Conservation (phyloP, 92 coral and sea anemone species). For the Pocillopora grandis region DNA sequence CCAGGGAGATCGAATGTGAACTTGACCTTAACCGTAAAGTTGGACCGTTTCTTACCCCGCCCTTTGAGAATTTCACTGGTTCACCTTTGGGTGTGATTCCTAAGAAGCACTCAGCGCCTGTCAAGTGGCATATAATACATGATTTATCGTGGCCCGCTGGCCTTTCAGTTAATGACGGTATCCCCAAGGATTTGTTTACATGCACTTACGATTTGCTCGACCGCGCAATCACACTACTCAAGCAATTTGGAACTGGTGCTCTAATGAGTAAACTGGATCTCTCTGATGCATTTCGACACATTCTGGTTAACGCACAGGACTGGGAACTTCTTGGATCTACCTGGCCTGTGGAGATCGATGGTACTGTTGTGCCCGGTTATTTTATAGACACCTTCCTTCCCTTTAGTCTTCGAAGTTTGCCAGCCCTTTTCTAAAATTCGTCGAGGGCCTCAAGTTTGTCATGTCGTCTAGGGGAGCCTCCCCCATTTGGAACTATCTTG, state of each 20-base stretch:
- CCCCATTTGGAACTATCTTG: conserved; percentile 42
- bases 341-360: conserved; percentile 13
- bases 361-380: conserved; percentile 42
- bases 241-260: conserved; percentile 27
- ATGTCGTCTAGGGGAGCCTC: conserved; percentile 3
- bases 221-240: conserved; percentile 33
- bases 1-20: conserved; percentile 15
- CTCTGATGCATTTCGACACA: conserved; percentile 52
- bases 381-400: conserved; percentile 40
- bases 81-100: conserved; percentile 48
- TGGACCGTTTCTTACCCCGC: conserved; percentile 44
- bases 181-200: too few species aligned
- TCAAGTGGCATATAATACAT: conserved; percentile 32
- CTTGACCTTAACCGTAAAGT: conserved; percentile 20
- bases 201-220: conserved; percentile 37
- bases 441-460: conserved; percentile 24
- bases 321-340: conserved; percentile 32
- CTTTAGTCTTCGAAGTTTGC: conserved; percentile 42
- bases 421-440: conserved; percentile 34
- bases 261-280: conserved; percentile 55
- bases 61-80: neutral
- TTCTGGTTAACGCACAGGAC: conserved; percentile 27
- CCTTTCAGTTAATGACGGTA: conserved; percentile 34
- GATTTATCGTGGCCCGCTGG: conserved; percentile 50
- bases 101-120: conserved; percentile 43